A percentile compares a stretch with the other conserved stretches of the same genome.
Conservation (phyloP, 2,113 vertebrate species). For the Sigmodon hispidus region DNA sequence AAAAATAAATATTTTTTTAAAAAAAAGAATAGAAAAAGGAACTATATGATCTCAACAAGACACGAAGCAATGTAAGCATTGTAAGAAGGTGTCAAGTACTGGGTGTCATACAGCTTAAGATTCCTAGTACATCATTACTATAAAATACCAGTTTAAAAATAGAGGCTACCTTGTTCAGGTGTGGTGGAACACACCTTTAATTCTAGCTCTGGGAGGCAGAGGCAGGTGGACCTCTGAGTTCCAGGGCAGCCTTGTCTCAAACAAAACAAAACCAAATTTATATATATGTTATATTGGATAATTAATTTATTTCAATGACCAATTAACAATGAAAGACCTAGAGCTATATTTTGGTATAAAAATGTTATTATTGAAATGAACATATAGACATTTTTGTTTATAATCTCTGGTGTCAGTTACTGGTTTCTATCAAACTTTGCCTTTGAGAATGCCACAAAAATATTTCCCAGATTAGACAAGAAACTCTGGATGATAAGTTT, state of each 20-base stretch:
- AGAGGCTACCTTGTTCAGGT: conserved; percentile 30
- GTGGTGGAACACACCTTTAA: neutral
- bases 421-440: conserved; percentile 50
- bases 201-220: neutral
- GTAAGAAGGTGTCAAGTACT: conserved; percentile 21
- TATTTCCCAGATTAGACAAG: conserved; percentile 50
- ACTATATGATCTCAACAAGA: conserved; percentile 50
- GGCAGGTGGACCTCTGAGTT: neutral
- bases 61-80: neutral
- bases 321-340: neutral
- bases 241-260: neutral
- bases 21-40: no score
- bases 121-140: conserved; percentile 62
- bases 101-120: conserved; percentile 35
- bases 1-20: no score
- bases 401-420: conserved; percentile 25
- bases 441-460: conserved; percentile 64
- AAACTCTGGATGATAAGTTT: conserved; percentile 57
- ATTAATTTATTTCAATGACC: conserved; percentile 53
- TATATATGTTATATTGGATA: conserved; percentile 56
- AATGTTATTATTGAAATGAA: conserved; percentile 33
- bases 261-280: neutral
- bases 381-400: conserved; percentile 44
- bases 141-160: conserved; percentile 65
- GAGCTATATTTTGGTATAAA: conserved; percentile 57